Conservation (phyloP, 2,797 vertebrate genomes). For the Gallinago stenura region DNA sequence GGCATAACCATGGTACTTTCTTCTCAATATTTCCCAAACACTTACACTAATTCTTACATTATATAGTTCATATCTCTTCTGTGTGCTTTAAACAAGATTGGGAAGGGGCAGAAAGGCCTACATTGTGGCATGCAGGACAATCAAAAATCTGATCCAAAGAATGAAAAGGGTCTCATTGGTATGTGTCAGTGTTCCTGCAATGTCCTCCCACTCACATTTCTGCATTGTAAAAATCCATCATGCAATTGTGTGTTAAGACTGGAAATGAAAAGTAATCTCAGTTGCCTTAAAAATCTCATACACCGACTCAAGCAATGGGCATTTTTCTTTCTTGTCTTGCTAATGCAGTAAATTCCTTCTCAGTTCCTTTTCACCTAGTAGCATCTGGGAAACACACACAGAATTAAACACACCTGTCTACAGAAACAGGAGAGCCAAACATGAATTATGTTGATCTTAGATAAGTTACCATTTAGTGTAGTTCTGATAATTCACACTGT, state of each 20-base stretch:
- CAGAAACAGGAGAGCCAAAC: neutral
- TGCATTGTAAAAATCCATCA: neutral
- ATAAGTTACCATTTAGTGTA: neutral
- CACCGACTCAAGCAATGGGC: neutral
- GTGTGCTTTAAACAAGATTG: neutral
- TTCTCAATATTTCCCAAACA: neutral
- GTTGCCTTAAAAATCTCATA: neutral
- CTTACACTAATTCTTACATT: neutral
- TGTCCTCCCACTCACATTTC: neutral
- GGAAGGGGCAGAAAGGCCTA: neutral
- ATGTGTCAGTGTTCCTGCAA: neutral
- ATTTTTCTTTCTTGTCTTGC: constrained; percentile 8
- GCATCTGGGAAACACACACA: neutral
- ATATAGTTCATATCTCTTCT: neutral
- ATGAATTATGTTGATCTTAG: neutral
- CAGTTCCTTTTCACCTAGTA: neutral
- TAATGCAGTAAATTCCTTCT: neutral
- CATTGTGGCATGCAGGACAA: neutral
- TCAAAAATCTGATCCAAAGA: constrained; percentile 23
- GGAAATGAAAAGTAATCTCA: constrained; percentile 25
- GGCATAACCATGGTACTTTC: neutral
- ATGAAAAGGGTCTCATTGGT: neutral
- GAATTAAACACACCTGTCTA: neutral
- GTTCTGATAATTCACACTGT: neutral
- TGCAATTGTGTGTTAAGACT: neutral